Evolutionary conservation across 2,113 vertebrate species (phyloP), one percentile per base, ranked within the genome.

Genomic region (Crotalus tigris): DNA sequence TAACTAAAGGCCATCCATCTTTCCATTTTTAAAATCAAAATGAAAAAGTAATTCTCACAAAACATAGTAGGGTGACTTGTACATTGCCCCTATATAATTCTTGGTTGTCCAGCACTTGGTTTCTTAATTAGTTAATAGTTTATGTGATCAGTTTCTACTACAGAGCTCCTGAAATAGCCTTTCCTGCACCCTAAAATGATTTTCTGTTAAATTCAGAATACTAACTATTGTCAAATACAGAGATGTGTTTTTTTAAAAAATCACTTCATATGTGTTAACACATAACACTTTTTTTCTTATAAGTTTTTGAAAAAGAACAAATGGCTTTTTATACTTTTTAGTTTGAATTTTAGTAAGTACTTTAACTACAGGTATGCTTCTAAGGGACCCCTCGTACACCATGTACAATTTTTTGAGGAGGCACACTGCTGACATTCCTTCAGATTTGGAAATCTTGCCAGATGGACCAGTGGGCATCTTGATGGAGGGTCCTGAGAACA

Each of bases 321-420:
- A 96, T 97, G 97, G 97, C 97, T 98, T 98, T 98, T 98, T 98
- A 98, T 98, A 98, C 97, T 96, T 97, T 98, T 98, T 98, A 98
- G 98, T 98, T 98, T 97, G 96, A 94, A 97, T 97, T 98, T 98
- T 93, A 91, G 94, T 97, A 97, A 98, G 96, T 98, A 98, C 98
- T 98, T 98, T 98, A 98, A 98, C 98, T 98, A 97, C 97, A 98
- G 98, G 98, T 98, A 98, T 97, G 96, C 97, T 97, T 97, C 97
- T 97, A 98, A 98, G 98, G 98, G 98, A 98, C 97, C 97, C 97
- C 94, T 64, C 98, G 97, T 98, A 98, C 96, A 93, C 95, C 95
- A 94, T 88, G 96, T 97, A 97, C 96, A 96, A 95, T 95, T 96
- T 96, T 95, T 95, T 94, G 96, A 96, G 94, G 95, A 94, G 95